Evolutionary conservation across 2,888 invertebrate species (phyloP).

Genomic region (Ectropis crepuscularia): DNA sequence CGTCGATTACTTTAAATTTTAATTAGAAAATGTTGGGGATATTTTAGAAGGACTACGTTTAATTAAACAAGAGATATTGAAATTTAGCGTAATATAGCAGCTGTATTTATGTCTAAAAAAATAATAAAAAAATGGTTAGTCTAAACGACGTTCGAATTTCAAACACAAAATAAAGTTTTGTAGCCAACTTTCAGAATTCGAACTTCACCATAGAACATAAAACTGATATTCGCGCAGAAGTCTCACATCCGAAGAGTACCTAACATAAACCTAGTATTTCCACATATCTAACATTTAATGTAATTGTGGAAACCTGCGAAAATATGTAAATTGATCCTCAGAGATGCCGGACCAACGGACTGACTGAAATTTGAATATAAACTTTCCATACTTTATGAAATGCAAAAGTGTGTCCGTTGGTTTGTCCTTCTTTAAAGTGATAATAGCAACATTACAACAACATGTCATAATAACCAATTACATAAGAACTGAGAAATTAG

Average conservation of each 20-base stretch:
- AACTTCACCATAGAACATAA: slow-evolving; percentile 13
- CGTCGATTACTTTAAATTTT: slow-evolving; percentile 23
- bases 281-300: slow-evolving; percentile 69
- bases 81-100: slow-evolving; percentile 28
- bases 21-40: slow-evolving; percentile 34
- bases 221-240: slow-evolving; percentile 21
- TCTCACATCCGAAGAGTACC: slow-evolving; percentile 14
- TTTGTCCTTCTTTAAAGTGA: not conserved
- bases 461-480: too few species aligned
- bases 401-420: not conserved
- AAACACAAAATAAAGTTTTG: not conserved
- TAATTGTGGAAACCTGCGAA: slow-evolving; percentile 81
- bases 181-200: not conserved
- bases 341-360: slow-evolving; percentile 81
- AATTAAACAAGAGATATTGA: slow-evolving; percentile 43
- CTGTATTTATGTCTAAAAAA: too few species aligned
- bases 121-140: not conserved
- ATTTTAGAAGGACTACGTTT: slow-evolving; percentile 22
- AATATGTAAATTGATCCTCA: slow-evolving; percentile 84
- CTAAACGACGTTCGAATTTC: not conserved
- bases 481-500: too few species aligned
- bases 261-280: slow-evolving; percentile 43
- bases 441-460: too few species aligned
- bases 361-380: slow-evolving; percentile 83
- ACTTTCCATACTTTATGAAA: slow-evolving; percentile 57